Evolutionary conservation across 2,113 vertebrate species (phyloP).

Genomic region (Dinomys branickii): DNA sequence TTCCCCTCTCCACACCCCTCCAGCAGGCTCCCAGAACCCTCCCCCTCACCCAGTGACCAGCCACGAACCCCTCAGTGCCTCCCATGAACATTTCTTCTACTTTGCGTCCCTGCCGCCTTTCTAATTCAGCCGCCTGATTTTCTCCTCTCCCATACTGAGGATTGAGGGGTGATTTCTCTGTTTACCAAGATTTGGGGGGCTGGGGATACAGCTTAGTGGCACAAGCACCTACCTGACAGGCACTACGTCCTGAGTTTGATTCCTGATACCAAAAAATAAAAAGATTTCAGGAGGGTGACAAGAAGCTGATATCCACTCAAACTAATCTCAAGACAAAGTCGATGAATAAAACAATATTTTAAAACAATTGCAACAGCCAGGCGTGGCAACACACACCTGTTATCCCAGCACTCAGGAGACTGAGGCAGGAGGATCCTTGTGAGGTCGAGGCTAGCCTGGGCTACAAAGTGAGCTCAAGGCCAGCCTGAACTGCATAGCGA

Average conservation of each 20-base stretch:
- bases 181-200: background rate
- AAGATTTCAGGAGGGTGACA: background rate
- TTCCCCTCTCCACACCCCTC: background rate
- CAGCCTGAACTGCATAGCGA: too few relatives aligned
- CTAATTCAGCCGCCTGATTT: background rate
- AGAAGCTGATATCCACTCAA: constrained; percentile 32
- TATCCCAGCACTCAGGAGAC: too few relatives aligned
- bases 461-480: too few relatives aligned
- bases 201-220: too few relatives aligned
- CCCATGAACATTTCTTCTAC: background rate
- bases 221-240: too few relatives aligned
- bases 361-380: background rate
- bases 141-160: background rate
- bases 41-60: background rate
- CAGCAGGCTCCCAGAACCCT: background rate
- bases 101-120: background rate
- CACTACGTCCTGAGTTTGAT: too few relatives aligned
- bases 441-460: too few relatives aligned
- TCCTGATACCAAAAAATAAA: too few relatives aligned
- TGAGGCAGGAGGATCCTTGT: too few relatives aligned
- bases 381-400: too few relatives aligned
- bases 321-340: background rate
- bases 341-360: background rate
- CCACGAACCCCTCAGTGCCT: background rate
- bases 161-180: background rate